Evolutionary conservation across 2,888 invertebrate species (phyloP).

Genomic region (Barypeithes pellucidus): DNA sequence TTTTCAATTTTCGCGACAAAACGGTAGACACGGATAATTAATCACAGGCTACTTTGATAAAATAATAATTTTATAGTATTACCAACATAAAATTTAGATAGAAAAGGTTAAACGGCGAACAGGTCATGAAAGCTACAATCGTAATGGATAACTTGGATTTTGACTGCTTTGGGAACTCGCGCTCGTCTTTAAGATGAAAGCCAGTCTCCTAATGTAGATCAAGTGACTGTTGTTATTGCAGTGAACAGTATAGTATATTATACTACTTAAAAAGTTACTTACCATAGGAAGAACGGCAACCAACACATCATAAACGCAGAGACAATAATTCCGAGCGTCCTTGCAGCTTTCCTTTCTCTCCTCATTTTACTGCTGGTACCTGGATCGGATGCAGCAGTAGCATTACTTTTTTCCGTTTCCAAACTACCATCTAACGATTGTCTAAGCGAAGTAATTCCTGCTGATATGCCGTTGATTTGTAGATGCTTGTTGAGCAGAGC

Average conservation of each 20-base stretch:
- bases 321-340: slow-evolving; percentile 97
- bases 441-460: slow-evolving; percentile 73
- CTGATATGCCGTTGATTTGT: slow-evolving; percentile 91
- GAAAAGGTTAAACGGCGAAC: no score
- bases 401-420: slow-evolving; percentile 63
- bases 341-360: slow-evolving; percentile 90
- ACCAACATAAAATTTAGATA: no score
- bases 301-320: slow-evolving; percentile 96
- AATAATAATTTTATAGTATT: no score
- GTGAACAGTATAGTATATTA: background rate
- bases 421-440: slow-evolving; percentile 69
- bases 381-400: slow-evolving; percentile 70
- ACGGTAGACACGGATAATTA: no score
- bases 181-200: no score
- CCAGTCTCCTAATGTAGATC: no score
- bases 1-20: no score
- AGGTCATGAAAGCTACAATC: no score
- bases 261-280: slow-evolving; percentile 61
- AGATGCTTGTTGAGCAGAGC: slow-evolving; percentile 90
- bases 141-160: no score
- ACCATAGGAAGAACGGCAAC: slow-evolving; percentile 97
- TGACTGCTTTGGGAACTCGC: no score
- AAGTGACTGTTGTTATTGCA: no score
- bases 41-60: no score
- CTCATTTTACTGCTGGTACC: slow-evolving; percentile 88